Evolutionary conservation across 2,113 vertebrate species (phyloP).

Genomic region (Bubo blakistoni): DNA sequence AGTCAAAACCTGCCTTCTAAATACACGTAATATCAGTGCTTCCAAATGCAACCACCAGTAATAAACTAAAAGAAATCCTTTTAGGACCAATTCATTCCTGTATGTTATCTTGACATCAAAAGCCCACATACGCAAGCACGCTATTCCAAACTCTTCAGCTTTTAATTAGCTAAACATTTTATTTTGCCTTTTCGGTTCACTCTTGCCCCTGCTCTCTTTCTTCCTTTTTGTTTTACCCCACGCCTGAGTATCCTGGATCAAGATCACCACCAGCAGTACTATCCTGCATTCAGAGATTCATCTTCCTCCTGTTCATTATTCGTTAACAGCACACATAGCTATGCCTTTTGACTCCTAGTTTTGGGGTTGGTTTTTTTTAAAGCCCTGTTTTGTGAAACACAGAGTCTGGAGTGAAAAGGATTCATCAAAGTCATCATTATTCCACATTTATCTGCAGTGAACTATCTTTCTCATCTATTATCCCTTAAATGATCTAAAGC

Average conservation of each 20-base stretch:
- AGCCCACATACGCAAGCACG: rapidly evolving
- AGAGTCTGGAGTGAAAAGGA: background rate
- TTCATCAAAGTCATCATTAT: constrained; percentile 57
- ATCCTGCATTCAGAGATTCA: background rate
- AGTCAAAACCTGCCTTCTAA: background rate
- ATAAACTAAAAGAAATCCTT: background rate
- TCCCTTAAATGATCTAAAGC: constrained; percentile 58
- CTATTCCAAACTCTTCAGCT: background rate
- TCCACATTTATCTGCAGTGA: constrained; percentile 34
- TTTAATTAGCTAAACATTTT: background rate
- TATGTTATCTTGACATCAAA: background rate
- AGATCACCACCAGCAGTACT: background rate
- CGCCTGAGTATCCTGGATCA: background rate
- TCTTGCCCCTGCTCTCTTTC: background rate
- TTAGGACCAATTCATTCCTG: background rate
- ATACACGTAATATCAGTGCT: background rate
- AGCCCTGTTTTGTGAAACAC: background rate
- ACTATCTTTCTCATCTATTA: constrained; percentile 47
- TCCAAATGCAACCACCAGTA: background rate
- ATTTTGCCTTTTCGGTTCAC: background rate
- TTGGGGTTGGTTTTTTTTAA: background rate
- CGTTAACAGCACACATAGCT: background rate
- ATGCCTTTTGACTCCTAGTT: background rate
- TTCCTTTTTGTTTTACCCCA: background rate
- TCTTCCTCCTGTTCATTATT: background rate